Conservation (phyloP, 2,113 vertebrate species). For the Galemys pyrenaicus region DNA sequence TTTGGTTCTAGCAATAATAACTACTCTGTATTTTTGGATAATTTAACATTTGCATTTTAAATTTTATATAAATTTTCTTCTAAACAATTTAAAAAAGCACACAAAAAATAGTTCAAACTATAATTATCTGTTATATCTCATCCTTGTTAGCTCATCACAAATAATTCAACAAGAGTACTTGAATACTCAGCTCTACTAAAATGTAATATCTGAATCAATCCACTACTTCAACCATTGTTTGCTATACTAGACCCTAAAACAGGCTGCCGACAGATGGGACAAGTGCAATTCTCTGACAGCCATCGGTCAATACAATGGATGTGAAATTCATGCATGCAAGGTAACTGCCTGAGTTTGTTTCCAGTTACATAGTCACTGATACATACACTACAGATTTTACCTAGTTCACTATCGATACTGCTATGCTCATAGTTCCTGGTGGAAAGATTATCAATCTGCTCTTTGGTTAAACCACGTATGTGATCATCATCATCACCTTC, state of each 20-base stretch:
- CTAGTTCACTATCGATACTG: conserved; percentile 89
- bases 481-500: conserved; percentile 92
- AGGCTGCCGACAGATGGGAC: conserved; percentile 95
- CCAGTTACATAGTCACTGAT: conserved; percentile 96
- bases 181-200: conserved; percentile 50
- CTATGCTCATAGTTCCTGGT: conserved; percentile 93
- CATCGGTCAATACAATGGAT: conserved; percentile 98
- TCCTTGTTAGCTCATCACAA: conserved; percentile 70
- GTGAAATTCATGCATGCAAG: conserved; percentile 96
- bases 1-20: conserved; percentile 85
- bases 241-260: conserved; percentile 83
- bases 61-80: conserved; percentile 79
- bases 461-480: conserved; percentile 95
- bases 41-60: conserved; percentile 82
- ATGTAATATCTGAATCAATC: neutral
- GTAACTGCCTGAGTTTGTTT: conserved; percentile 95
- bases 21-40: conserved; percentile 80
- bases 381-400: conserved; percentile 95
- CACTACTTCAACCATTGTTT: conserved; percentile 61
- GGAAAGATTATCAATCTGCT: conserved; percentile 97
- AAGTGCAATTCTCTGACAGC: conserved; percentile 98
- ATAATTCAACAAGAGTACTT: conserved; percentile 66
- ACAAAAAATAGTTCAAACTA: conserved; percentile 78
- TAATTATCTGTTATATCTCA: conserved; percentile 56
- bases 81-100: conserved; percentile 81